Evolutionary conservation across 2,797 vertebrate species (phyloP), one percentile per base, ranked within the genome.

Genomic region (Australoheros facetus): DNA sequence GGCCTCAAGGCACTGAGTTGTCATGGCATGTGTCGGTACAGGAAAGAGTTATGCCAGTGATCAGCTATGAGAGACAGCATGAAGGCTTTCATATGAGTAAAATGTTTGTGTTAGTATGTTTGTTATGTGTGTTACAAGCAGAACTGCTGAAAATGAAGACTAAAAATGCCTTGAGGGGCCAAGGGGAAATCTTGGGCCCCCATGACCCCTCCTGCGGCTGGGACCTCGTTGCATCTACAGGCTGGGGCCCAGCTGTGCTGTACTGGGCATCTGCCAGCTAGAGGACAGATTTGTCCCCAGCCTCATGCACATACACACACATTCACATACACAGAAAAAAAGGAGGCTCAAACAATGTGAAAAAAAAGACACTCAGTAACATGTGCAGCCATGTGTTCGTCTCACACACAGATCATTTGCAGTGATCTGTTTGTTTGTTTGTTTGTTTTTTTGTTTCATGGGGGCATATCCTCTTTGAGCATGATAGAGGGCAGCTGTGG

Each of bases 231-330:
- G 58, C 11, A n/a, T 60, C 58, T 60, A 37, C 19, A 1, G 90
- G 88, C 66, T 60, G 66, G 87, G 91, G 88, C 91, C 87, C 93
- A 94, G 93, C 93, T 94, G 93, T 91, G 89, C 58, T 81, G 83
- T 76, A 72, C 84, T 91, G 91, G 91, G 92, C 87, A 88, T 93
- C 87, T 94, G 93, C 91, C 93, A 93, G 92, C 91, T 92, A 88
- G 90, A 92, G 92, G 92, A 92, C 87, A 90, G 87, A 93, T 87
- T 85, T 82, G 87, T 89, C 89, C 90, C 88, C 83, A 82, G 73
- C 74, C 86, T 77, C 78, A 82, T 57, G 56, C 64, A 77, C 75
- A 75, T 17, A 77, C 73, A 75, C 39, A 71, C 73, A 81, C 56
- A 62, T 9, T 7, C 12, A 75, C 75, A 75, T 55, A 70, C 73